Conservation (phyloP, 2,113 vertebrate species). For the Lonchura striata region DNA sequence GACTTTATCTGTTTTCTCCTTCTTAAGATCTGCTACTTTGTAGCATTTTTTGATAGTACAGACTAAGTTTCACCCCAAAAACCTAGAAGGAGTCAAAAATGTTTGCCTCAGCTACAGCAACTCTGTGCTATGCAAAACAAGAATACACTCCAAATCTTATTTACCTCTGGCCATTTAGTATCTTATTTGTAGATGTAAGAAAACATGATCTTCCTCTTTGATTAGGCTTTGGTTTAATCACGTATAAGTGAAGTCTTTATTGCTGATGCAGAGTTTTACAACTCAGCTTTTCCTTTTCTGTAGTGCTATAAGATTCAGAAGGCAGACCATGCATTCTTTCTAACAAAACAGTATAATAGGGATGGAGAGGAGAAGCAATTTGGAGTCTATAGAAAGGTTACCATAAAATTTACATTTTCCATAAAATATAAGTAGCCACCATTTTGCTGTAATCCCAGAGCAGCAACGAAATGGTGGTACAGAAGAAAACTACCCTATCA, state of each 20-base stretch:
- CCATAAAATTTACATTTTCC: slow-evolving; percentile 72
- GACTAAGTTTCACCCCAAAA: not conserved
- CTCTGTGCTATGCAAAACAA: not conserved
- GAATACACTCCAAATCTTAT: not conserved
- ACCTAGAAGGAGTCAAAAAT: not conserved
- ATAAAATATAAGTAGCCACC: slow-evolving; percentile 73
- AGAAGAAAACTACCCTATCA: slow-evolving; percentile 54
- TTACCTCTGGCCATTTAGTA: not conserved
- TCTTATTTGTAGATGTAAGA: not conserved
- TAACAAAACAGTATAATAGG: slow-evolving; percentile 6
- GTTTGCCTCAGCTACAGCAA: not conserved
- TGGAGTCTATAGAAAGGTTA: slow-evolving; percentile 51
- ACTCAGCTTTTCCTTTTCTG: not conserved
- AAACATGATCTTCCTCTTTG: not conserved
- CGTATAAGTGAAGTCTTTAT: not conserved
- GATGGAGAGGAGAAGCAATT: slow-evolving; percentile 34
- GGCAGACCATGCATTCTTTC: not conserved
- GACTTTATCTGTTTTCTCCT: not conserved
- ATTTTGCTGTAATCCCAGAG: slow-evolving; percentile 73
- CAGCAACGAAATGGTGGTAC: slow-evolving; percentile 71
- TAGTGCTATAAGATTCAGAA: not conserved
- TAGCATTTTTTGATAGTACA: not conserved
- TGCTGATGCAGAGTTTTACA: not conserved
- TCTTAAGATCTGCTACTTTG: not conserved
- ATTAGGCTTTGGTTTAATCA: not conserved